phyloP scores from a whole-genome alignment of 35 echinoderm and acorn worm species.

The Apostichopus japonicus region DNA sequence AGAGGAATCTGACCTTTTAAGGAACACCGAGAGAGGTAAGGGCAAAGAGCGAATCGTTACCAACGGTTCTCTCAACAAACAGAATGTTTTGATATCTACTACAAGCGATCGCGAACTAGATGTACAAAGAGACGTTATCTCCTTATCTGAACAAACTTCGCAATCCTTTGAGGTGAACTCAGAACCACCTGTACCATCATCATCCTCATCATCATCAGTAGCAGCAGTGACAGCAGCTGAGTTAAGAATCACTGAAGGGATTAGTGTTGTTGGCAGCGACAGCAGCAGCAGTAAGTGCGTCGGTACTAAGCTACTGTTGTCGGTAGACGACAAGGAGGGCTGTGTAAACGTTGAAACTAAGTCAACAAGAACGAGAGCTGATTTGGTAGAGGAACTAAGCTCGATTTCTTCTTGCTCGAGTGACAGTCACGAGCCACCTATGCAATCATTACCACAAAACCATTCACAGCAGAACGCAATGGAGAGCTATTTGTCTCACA shows the following conservation, averaged over 20 bases:
- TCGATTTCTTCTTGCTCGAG: conserved; percentile 19
- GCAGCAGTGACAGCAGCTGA: not conserved
- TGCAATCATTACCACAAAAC: not conserved
- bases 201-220: not conserved
- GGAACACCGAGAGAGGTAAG: not conserved
- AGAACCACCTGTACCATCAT: not conserved
- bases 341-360: conserved; percentile 33
- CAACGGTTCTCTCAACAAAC: conserved; percentile 8
- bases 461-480: conserved; percentile 23
- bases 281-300: not conserved
- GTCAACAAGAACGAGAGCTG: not conserved
- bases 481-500: conserved; percentile 54
- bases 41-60: conserved; percentile 36
- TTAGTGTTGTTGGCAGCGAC: not conserved
- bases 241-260: conserved; percentile 21
- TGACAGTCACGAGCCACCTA: conserved; percentile 13
- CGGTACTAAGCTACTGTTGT: conserved; percentile 7
- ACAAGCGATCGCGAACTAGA: not conserved
- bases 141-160: conserved; percentile 36
- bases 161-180: conserved; percentile 33
- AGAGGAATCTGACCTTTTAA: not conserved
- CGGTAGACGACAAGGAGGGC: not conserved
- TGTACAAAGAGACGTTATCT: not conserved
- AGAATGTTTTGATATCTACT: not conserved
- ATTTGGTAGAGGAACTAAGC: conserved; percentile 15